Conservation (phyloP, 2,797 vertebrate genomes). For the Triplophysa bombifrons region DNA sequence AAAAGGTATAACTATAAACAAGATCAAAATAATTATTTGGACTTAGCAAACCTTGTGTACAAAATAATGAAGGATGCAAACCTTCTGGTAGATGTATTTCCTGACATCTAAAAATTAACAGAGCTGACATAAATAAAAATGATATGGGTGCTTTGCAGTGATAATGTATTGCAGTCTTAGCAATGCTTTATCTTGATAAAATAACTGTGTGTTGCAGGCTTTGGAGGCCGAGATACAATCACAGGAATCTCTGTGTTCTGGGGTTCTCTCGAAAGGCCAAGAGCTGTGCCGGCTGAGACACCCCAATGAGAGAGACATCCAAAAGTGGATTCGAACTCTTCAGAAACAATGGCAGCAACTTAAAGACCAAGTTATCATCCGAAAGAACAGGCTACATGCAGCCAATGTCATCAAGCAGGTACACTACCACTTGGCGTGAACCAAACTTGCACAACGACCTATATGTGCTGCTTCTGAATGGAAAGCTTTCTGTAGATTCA, state of each 20-base stretch:
- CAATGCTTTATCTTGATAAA: neutral
- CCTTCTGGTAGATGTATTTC: no score
- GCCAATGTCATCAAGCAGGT: slow-evolving; percentile 82
- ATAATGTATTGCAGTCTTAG: no score
- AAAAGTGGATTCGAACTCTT: slow-evolving; percentile 76
- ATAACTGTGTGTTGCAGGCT: slow-evolving; percentile 66
- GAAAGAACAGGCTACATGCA: slow-evolving; percentile 74
- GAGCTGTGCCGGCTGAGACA: slow-evolving; percentile 74
- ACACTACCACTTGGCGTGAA: neutral
- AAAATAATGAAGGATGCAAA: no score
- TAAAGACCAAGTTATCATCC: slow-evolving; percentile 65
- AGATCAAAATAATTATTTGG: no score
- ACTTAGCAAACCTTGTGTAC: no score
- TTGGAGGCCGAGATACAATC: slow-evolving; percentile 82
- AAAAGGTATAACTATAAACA: slow-evolving; percentile 77
- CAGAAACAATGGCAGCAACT: slow-evolving; percentile 81
- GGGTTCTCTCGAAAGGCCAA: slow-evolving; percentile 76
- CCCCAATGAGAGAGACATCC: slow-evolving; percentile 61
- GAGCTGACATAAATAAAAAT: no score
- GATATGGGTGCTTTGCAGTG: no score
- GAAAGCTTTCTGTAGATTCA: neutral
- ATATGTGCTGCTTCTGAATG: neutral
- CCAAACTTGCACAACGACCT: neutral
- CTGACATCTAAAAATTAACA: no score
- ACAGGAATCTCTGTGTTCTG: slow-evolving; percentile 73